phyloP scores from a whole-genome alignment of 92 coral and sea anemone species.

The Hydrozoanthus gracilis region DNA sequence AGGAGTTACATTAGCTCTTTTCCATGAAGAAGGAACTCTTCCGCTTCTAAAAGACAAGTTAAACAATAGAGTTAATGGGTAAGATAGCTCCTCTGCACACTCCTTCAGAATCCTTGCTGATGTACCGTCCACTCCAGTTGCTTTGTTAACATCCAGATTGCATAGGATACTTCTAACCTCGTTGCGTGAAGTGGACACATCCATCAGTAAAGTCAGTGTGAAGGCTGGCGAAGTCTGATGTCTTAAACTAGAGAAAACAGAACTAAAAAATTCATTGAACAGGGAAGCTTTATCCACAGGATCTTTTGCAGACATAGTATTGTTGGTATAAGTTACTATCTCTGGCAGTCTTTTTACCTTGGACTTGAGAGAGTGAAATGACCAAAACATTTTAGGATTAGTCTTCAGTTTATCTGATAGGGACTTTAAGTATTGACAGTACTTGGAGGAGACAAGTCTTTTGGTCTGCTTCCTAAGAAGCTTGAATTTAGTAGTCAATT shows the following conservation, averaged over 20 bases:
- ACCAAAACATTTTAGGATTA: constrained; percentile 44
- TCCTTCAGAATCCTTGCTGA: constrained; percentile 45
- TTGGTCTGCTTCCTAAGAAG: constrained; percentile 57
- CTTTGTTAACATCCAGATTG: constrained; percentile 33
- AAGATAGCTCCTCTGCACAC: constrained; percentile 32
- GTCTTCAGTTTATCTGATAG: constrained; percentile 40
- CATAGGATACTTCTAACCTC: constrained; percentile 39
- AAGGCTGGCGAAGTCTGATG: constrained; percentile 34
- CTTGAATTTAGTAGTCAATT: constrained; percentile 53
- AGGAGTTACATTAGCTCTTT: constrained; percentile 47
- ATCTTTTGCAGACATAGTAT: constrained; percentile 42
- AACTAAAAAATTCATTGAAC: constrained; percentile 59
- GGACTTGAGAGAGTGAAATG: constrained; percentile 55
- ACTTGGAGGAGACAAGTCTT: constrained; percentile 63
- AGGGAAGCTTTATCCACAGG: constrained; percentile 46
- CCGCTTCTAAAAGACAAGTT: constrained; percentile 35
- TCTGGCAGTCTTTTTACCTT: constrained; percentile 50
- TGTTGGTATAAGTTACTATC: constrained; percentile 27
- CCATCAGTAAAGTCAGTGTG: constrained; percentile 24
- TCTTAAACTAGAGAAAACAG: constrained; percentile 13
- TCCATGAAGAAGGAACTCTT: constrained; percentile 45
- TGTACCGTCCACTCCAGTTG: constrained; percentile 56
- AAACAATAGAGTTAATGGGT: constrained; percentile 35
- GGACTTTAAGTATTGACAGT: constrained; percentile 53
- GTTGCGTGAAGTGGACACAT: constrained; percentile 35